Evolutionary conservation across 2,888 invertebrate genomes (phyloP).

Genomic region (Metacarcinus magister): DNA sequence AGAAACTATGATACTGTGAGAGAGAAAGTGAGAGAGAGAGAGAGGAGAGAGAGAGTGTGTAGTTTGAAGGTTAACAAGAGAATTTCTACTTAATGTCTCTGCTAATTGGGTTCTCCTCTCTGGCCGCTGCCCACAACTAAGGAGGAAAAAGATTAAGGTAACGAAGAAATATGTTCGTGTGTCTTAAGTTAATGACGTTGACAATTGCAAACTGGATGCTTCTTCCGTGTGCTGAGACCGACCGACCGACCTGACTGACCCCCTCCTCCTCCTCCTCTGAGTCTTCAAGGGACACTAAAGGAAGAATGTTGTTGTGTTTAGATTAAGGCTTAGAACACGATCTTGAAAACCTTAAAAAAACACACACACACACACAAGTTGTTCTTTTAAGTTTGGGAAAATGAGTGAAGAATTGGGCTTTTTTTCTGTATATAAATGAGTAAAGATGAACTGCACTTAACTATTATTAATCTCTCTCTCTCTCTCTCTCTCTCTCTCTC

Average conservation of each 20-base stretch:
- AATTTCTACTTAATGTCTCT: neutral
- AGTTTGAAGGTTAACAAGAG: neutral
- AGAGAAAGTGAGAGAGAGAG: neutral
- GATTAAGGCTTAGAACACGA: neutral
- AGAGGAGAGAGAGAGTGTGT: neutral
- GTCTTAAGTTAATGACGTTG: neutral
- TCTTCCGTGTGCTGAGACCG: too few species aligned
- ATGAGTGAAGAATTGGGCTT: neutral
- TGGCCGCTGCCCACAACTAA: neutral
- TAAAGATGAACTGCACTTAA: neutral
- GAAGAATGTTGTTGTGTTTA: neutral
- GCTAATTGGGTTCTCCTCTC: slow-evolving; percentile 33
- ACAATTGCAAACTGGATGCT: neutral
- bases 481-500: too few species aligned
- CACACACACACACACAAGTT: neutral
- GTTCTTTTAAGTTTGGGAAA: neutral
- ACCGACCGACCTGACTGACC: too few species aligned
- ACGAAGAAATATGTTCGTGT: neutral
- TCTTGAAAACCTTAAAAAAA: neutral
- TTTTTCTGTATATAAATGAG: neutral
- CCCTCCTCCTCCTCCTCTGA: neutral
- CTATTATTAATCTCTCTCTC: too few species aligned
- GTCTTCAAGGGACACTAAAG: neutral
- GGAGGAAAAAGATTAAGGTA: neutral
- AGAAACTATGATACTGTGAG: neutral